A percentile compares a stretch with the other conserved stretches of the same genome.
phyloP scores from a whole-genome alignment of 1,140 invertebrate genomes.

The Grapholita molesta region DNA sequence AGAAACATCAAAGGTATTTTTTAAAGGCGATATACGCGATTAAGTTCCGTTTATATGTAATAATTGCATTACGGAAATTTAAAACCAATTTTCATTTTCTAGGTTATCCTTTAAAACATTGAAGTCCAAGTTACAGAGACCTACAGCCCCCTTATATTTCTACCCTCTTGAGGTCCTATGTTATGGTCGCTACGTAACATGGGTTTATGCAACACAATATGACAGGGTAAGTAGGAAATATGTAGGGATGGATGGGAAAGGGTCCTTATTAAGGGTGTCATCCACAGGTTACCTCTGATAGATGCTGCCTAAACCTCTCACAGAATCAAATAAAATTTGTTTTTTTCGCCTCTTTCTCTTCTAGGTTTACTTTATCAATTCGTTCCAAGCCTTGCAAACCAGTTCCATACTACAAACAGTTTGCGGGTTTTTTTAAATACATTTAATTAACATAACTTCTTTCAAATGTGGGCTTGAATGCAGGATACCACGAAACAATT shows the following conservation, averaged over 20 bases:
- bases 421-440: too few relatives aligned
- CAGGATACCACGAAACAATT: too few relatives aligned
- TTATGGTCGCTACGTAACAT: slow-evolving; percentile 23
- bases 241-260: slow-evolving; percentile 29
- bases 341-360: too few relatives aligned
- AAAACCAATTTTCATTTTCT: background rate
- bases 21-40: too few relatives aligned
- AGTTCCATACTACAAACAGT: too few relatives aligned
- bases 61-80: background rate
- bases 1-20: too few relatives aligned
- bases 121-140: slow-evolving; percentile 21
- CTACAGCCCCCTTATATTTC: background rate
- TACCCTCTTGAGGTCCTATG: slow-evolving; percentile 13
- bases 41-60: too few relatives aligned
- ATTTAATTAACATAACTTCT: too few relatives aligned
- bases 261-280: slow-evolving; percentile 34
- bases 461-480: too few relatives aligned
- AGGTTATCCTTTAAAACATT: background rate
- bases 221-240: slow-evolving; percentile 36
- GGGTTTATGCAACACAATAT: slow-evolving; percentile 31
- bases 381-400: too few relatives aligned
- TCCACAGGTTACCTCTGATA: background rate
- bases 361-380: too few relatives aligned
- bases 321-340: too few relatives aligned
- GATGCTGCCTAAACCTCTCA: background rate